A percentile compares a stretch with the other conserved stretches of the same genome.
These are phyloP conservation scores for Chrysogorgia sp. DNA, from an alignment of 92 coral and sea anemone genomes.

Conservation along the genomic window DNA sequence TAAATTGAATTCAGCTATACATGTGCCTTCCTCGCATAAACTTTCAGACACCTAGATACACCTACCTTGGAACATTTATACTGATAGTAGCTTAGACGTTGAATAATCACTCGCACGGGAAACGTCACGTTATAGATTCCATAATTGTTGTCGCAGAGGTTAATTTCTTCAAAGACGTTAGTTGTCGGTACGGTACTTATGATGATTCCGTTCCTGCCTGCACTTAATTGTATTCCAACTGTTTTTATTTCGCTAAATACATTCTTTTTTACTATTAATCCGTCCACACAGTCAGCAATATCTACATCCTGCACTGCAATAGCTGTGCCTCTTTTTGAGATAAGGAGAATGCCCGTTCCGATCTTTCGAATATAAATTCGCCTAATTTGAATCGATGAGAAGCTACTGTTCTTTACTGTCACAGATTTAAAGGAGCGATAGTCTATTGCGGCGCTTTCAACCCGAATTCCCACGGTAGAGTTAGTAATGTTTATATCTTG, in stretches of 20 bases:
- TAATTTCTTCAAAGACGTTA: neutral
- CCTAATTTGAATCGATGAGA: neutral
- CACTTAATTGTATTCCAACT: neutral
- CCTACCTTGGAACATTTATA: too few relatives aligned
- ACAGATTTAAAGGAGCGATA: neutral
- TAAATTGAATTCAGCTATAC: too few relatives aligned
- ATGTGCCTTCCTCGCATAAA: too few relatives aligned
- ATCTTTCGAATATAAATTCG: neutral
- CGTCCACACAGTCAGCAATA: neutral
- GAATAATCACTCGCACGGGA: too few relatives aligned
- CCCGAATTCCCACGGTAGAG: neutral
- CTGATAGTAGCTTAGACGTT: too few relatives aligned
- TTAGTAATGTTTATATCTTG: neutral
- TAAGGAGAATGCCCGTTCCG: neutral
- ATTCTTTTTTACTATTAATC: neutral
- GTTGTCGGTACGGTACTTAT: neutral
- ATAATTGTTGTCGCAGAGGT: neutral
- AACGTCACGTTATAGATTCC: too few relatives aligned
- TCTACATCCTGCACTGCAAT: neutral
- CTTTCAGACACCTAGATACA: too few relatives aligned
- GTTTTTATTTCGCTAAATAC: neutral
- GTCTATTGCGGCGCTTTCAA: neutral
- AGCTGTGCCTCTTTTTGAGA: neutral
- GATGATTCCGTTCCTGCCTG: neutral
- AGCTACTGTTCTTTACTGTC: neutral